These are phyloP conservation scores for Neolamprologus sp. DNA, from an alignment of 2,113 vertebrate species.

Conservation along the genomic window DNA sequence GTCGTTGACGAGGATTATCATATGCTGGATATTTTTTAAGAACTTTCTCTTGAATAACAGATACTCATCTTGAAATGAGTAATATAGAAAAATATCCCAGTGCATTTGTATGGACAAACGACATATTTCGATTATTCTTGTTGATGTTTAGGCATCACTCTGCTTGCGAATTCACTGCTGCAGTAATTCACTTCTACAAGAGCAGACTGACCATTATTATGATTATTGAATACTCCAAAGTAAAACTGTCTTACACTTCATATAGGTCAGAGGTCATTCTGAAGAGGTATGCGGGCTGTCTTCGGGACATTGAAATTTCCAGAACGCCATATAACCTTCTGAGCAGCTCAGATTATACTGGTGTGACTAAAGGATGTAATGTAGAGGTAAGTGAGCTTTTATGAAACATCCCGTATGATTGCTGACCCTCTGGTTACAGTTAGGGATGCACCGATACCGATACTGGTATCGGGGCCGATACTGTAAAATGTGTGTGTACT, in stretches of 20 bases:
- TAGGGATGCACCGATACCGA: too few relatives aligned
- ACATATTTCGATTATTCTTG: slow-evolving; percentile 15
- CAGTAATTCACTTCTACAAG: slow-evolving; percentile 4
- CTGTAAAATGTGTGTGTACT: too few relatives aligned
- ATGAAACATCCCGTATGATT: not conserved
- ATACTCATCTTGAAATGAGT: not conserved
- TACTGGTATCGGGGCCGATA: too few relatives aligned
- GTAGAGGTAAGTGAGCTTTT: slow-evolving; percentile 76
- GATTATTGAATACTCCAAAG: not conserved
- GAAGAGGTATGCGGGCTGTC: slow-evolving; percentile 86
- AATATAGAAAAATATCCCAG: not conserved
- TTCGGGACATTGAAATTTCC: slow-evolving; percentile 94
- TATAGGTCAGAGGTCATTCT: slow-evolving; percentile 86
- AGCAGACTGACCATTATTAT: not conserved
- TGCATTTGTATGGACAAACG: slow-evolving; percentile 7
- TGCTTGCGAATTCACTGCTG: slow-evolving; percentile 28
- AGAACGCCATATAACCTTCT: slow-evolving; percentile 90
- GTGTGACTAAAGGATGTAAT: slow-evolving; percentile 89
- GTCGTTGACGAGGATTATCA: not conserved
- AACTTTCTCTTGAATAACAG: not conserved
- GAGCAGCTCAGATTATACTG: slow-evolving; percentile 90
- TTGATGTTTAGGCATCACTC: not conserved
- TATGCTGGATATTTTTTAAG: not conserved
- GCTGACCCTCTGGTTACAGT: not conserved
- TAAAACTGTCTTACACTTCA: not conserved